Evolutionary conservation across 2,888 invertebrate genomes (phyloP).

Genomic region (Brenthis daphne): DNA sequence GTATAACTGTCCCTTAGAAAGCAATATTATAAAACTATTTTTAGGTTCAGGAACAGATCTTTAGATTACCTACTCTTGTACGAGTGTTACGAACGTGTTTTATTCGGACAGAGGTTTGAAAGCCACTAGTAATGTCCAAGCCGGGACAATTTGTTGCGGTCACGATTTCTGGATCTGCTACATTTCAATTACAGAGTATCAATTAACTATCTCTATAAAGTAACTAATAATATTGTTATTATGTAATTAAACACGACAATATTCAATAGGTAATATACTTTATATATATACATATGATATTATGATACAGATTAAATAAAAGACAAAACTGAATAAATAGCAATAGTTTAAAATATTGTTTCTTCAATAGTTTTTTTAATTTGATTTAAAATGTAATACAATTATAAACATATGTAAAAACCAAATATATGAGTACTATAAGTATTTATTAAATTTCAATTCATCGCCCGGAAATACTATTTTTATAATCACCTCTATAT

Average conservation of each 20-base stretch:
- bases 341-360: too few relatives aligned
- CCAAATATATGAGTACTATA: too few relatives aligned
- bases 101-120: background rate
- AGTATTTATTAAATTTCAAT: too few relatives aligned
- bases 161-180: slow-evolving; percentile 18
- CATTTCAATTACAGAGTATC: slow-evolving; percentile 5
- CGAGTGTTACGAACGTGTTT: background rate
- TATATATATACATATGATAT: background rate
- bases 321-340: too few relatives aligned
- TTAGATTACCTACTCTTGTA: background rate
- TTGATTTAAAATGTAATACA: too few relatives aligned
- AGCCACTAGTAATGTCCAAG: slow-evolving; percentile 4
- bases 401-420: too few relatives aligned
- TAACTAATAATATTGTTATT: slow-evolving; percentile 2
- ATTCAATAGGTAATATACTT: background rate
- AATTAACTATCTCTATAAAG: slow-evolving; percentile 5
- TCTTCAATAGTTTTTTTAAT: too few relatives aligned
- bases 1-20: too few relatives aligned
- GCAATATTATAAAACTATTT: background rate
- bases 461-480: too few relatives aligned
- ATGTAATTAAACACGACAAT: background rate
- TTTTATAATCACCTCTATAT: too few relatives aligned
- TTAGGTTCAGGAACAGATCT: background rate
- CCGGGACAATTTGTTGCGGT: slow-evolving; percentile 23
- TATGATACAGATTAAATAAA: too few relatives aligned